These are phyloP conservation scores for Cebidichthys violaceus DNA, from an alignment of 2,113 vertebrate species.

Conservation along the genomic window DNA sequence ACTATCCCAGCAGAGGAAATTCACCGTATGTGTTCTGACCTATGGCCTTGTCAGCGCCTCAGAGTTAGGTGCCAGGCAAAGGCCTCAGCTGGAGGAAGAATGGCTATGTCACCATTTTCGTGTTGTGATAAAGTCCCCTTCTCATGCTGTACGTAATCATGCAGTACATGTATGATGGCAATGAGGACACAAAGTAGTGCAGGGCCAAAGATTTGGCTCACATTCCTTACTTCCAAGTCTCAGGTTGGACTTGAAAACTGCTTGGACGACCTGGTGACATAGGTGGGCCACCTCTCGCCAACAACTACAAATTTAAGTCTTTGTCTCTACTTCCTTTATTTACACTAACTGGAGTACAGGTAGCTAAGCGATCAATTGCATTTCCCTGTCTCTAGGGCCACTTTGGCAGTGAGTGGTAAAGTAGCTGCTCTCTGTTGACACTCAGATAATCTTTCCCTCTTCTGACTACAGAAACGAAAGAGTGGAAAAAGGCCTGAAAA, in stretches of 20 bases:
- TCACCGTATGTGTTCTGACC: not conserved
- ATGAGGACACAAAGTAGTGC: constrained; percentile 12
- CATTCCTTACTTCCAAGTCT: constrained; percentile 29
- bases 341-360: not conserved
- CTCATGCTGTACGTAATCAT: not conserved
- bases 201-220: constrained; percentile 3
- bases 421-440: constrained; percentile 16
- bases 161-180: not conserved
- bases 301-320: constrained; percentile 13
- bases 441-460: constrained; percentile 21
- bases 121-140: constrained; percentile 7
- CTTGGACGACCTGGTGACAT: constrained; percentile 10
- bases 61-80: constrained; percentile 6
- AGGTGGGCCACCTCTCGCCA: not conserved
- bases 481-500: constrained; percentile 8
- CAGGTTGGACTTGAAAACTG: constrained; percentile 5
- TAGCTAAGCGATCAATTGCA: constrained; percentile 18
- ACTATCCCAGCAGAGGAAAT: constrained; percentile 4
- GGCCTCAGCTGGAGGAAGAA: constrained; percentile 23
- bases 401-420: constrained; percentile 32
- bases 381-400: not conserved
- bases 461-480: constrained; percentile 19
- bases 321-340: not conserved
- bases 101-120: constrained; percentile 4
- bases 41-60: constrained; percentile 5